Evolutionary conservation across 2,797 vertebrate genomes (phyloP).

Genomic region (Serranus cabrilla): DNA sequence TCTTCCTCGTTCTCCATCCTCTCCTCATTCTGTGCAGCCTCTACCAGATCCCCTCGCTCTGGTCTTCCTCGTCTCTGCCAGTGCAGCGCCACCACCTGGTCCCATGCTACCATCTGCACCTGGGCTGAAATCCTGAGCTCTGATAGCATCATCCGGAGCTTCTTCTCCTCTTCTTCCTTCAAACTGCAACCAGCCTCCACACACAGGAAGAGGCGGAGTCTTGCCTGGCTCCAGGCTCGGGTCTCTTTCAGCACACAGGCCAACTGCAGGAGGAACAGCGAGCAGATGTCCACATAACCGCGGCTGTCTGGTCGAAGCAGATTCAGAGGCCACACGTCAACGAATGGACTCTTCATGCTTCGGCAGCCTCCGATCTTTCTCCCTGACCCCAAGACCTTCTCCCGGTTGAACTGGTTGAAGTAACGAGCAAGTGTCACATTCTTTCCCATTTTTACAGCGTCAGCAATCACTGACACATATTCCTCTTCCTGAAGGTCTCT

Average conservation of each 20-base stretch:
- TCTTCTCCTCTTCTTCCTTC: conserved; percentile 84
- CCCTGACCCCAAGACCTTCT: conserved; percentile 43
- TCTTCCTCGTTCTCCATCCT: neutral
- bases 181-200: conserved; percentile 87
- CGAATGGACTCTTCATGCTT: conserved; percentile 48
- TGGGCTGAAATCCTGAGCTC: conserved; percentile 90
- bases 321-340: conserved; percentile 92
- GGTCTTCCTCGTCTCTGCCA: conserved; percentile 81
- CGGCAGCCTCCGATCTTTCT: conserved; percentile 30
- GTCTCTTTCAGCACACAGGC: conserved; percentile 90
- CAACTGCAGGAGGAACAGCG: conserved; percentile 92
- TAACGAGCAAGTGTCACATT: conserved; percentile 90
- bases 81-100: conserved; percentile 87
- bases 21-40: conserved; percentile 26
- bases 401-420: conserved; percentile 85
- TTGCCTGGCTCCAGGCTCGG: conserved; percentile 86
- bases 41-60: neutral
- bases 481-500: conserved; percentile 85
- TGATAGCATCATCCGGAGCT: conserved; percentile 87
- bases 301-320: conserved; percentile 88
- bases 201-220: conserved; percentile 89
- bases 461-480: conserved; percentile 89
- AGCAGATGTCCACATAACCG: conserved; percentile 90
- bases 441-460: conserved; percentile 92
- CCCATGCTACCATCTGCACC: conserved; percentile 89